Evolutionary conservation across 2,797 vertebrate genomes (phyloP), one percentile per base, ranked within the genome.

Genomic region (Rhinophrynus dorsalis): DNA sequence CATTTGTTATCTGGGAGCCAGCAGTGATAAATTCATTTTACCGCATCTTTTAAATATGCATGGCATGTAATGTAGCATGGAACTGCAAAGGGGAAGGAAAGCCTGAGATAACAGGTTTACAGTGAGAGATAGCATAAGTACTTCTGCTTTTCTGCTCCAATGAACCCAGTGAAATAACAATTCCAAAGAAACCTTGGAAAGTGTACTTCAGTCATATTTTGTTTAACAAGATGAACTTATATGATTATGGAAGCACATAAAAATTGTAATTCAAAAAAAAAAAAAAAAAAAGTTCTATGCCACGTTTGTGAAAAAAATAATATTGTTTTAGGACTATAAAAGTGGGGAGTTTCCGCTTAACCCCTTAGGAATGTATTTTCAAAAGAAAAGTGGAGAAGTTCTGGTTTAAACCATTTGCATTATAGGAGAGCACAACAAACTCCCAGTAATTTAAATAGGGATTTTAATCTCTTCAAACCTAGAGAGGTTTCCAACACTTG

Each of bases 11-110:
- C 70, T 66, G 20, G 15, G 51, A 73, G 70, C 45, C 70, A 66
- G 70, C 52, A 54, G 70, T 73, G 62, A 73, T 73, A 73, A 73
- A 73, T 66, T 73, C 62, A 66, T 73, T 73, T 73, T 73, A 73
- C 70, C 21, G 38, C 70, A 73, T 73, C 70, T 66, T 73, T 73
- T 73, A 73, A 73, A 73, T 67, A 73, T 73, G 70, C 70, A 73
- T 73, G 70, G 70, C 62, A 73, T 73, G 70, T 73, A 73, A 73
- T 73, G 62, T 73, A 73, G 62, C 70, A 73, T 73, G 70, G 70
- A 73, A 66, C 70, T 66, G 70, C 70, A 73, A 67, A 73, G 45
- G 70, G 70, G 70, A 73, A 73, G 62, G 62, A 50, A 59, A 51
- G 70, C 62, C 62, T 33, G 30, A 73, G 70, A 73, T 73, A 73